Evolutionary conservation across 2,888 invertebrate species (phyloP), one percentile per base, ranked within the genome.

Genomic region (Ectemnius lituratus): DNA sequence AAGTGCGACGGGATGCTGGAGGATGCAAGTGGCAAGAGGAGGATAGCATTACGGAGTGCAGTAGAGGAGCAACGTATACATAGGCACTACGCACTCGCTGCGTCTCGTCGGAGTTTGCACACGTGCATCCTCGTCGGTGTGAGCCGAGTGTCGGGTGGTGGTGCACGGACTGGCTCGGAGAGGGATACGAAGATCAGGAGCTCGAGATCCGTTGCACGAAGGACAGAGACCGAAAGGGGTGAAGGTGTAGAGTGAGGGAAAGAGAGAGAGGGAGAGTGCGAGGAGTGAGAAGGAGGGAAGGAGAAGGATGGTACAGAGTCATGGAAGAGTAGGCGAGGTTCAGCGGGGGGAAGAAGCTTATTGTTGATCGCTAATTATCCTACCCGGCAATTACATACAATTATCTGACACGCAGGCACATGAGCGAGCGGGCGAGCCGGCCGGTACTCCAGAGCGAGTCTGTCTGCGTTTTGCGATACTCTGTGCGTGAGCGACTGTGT

Each of bases 341-440:
- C 37, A 37, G 37, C 37, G 37, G 69, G 78, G 66, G 77, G 80
- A 60, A 75, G 83, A 80, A 79, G 84, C 85, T 87, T 88, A 90
- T 89, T 89, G 89, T 89, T 87, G 89, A 88, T 90, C 86, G 87
- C 89, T 90, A 90, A 90, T 89, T 89, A 89, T 88, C 87, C 85
- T 83, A 81, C 83, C 84, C 82, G 76, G 85, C 88, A 87, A 89
- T 89, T 90, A 89, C 86, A 79, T 87, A 85, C 88, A 87, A 90
- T 90, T 89, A 89, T 88, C 88, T 76, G 85, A 86, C 88, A 88
- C 87, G 88, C 88, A 88, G 82, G 87, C 83, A 85, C 83, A 84
- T 84, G 75, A 70, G 73, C 74, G 67, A 37, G 37, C 37, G 37
- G 37, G 37, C 37, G 37, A 37, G 37, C 37, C 8, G 37, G 37